Percentiles rank a stretch among this genome's conserved stretches.
Evolutionary conservation across 2,113 vertebrate genomes (phyloP).

Genomic region (Arizona elegans): DNA sequence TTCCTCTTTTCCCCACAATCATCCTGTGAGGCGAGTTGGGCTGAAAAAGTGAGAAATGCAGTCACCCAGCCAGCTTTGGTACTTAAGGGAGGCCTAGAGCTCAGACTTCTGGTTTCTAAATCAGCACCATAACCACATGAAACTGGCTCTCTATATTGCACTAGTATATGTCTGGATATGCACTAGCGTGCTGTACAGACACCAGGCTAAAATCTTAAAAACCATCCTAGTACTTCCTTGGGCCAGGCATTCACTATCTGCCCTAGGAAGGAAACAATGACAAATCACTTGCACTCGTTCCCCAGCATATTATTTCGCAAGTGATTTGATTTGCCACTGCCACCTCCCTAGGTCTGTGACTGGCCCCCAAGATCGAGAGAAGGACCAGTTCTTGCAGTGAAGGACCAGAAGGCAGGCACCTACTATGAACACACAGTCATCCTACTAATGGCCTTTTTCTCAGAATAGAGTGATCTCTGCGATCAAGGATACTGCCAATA

Average conservation of each 20-base stretch:
- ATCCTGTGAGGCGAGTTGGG: not conserved
- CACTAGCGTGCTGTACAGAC: not conserved
- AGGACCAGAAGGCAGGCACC: not conserved
- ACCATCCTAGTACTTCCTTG: not conserved
- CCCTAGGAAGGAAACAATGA: not conserved
- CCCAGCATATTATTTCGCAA: not conserved
- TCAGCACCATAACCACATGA: not conserved
- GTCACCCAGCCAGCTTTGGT: not conserved
- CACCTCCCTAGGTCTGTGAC: not conserved
- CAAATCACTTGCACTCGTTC: not conserved
- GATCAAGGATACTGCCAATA: not conserved
- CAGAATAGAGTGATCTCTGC: not conserved
- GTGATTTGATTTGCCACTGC: not conserved
- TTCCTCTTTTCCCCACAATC: not conserved
- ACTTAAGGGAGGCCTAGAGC: not conserved
- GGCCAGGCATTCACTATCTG: not conserved
- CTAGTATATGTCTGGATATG: rapidly evolving
- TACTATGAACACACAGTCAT: not conserved
- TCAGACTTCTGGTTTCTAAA: not conserved
- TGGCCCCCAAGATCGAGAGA: not conserved
- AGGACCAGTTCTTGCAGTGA: not conserved
- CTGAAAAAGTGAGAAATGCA: not conserved
- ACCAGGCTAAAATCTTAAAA: not conserved
- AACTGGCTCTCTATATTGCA: not conserved
- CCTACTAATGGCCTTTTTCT: not conserved